These are phyloP conservation scores for Theretra japonica DNA, from an alignment of 2,888 invertebrate genomes.

Conservation along the genomic window DNA sequence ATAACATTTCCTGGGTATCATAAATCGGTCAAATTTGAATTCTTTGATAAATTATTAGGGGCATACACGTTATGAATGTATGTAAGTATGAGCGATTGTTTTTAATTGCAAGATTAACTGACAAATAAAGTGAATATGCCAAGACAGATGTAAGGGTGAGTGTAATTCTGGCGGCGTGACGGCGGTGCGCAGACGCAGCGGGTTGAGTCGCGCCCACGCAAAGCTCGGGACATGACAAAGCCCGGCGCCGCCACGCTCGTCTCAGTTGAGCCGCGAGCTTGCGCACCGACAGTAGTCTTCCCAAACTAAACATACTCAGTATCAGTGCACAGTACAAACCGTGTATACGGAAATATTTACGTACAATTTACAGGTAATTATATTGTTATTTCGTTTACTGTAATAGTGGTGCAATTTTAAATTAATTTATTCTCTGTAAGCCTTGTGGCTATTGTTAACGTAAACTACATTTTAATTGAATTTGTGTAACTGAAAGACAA, in stretches of 20 bases:
- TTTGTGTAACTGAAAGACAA: no score
- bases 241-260: constrained; percentile 55
- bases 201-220: constrained; percentile 68
- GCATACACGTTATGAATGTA: neutral
- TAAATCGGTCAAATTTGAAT: constrained; percentile 19
- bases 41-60: constrained; percentile 19
- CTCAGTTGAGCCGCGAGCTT: constrained; percentile 76
- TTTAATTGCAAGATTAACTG: constrained; percentile 63
- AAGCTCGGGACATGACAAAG: constrained; percentile 71
- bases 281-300: constrained; percentile 64
- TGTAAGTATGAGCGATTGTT: constrained; percentile 7
- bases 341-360: constrained; percentile 37
- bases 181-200: constrained; percentile 58
- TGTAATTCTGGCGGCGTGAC: constrained; percentile 50
- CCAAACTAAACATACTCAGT: constrained; percentile 33
- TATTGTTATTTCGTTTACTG: neutral
- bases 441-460: neutral
- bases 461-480: no score
- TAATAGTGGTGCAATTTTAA: neutral
- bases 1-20: constrained; percentile 10
- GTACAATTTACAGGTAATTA: constrained; percentile 34
- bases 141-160: constrained; percentile 66
- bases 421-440: neutral
- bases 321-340: neutral
- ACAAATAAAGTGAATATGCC: constrained; percentile 64